phyloP scores from a whole-genome alignment of 2,888 invertebrate genomes.

The Apamea crenata region DNA sequence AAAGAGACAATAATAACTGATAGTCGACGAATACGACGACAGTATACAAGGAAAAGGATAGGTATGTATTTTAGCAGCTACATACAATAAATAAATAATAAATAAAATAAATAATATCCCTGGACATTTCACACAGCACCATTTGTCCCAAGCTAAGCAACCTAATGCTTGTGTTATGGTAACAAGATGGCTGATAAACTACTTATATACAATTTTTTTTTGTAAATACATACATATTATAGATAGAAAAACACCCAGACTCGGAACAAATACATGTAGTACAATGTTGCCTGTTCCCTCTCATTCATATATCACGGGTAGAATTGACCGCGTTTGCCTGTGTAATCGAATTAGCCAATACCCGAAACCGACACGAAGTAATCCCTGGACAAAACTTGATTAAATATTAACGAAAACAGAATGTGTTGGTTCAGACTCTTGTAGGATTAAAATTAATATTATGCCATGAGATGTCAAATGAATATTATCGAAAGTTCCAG shows the following conservation, averaged over 20 bases:
- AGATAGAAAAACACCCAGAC: too few species aligned
- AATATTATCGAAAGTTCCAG: not conserved
- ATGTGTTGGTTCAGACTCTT: not conserved
- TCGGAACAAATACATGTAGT: too few species aligned
- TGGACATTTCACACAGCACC: too few species aligned
- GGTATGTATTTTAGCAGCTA: not conserved
- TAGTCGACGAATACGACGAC: not conserved
- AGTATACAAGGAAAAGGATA: too few species aligned
- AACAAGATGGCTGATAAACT: too few species aligned
- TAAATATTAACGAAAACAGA: slow-evolving; percentile 1
- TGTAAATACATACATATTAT: too few species aligned
- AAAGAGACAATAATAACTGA: not conserved
- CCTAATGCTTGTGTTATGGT: too few species aligned
- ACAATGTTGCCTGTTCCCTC: not conserved
- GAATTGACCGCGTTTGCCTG: not conserved
- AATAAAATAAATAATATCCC: too few species aligned
- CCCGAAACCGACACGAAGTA: not conserved
- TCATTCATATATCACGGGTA: not conserved
- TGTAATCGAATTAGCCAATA: not conserved
- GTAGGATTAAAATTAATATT: not conserved
- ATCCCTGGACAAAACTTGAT: not conserved
- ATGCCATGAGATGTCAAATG: not conserved
- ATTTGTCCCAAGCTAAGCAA: too few species aligned
- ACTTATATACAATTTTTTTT: too few species aligned
- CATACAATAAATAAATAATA: too few species aligned